Percentiles rank a stretch among this genome's conserved stretches.
phyloP scores from a whole-genome alignment of 2,797 vertebrate genomes.

The Ceryle rudis region DNA sequence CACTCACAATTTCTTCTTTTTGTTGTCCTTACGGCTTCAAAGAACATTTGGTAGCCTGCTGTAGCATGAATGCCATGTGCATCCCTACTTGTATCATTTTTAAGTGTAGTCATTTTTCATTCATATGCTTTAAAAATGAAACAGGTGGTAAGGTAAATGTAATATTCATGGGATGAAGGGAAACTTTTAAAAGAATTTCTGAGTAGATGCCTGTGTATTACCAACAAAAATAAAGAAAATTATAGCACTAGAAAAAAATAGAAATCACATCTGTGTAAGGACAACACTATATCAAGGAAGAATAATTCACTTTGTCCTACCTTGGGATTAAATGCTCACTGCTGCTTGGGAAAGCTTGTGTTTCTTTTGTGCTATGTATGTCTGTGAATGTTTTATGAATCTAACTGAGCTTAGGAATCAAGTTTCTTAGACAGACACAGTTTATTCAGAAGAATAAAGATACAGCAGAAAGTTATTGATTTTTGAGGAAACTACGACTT shows the following conservation, averaged over 20 bases:
- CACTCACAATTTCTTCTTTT: neutral
- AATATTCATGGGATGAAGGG: neutral
- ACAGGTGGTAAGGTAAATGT: neutral
- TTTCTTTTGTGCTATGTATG: slow-evolving; percentile 76
- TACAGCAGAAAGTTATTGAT: slow-evolving; percentile 92
- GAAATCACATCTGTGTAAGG: slow-evolving; percentile 53
- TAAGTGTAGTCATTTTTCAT: neutral
- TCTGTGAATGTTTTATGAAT: slow-evolving; percentile 90
- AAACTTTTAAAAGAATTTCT: slow-evolving; percentile 31
- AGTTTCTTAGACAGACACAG: slow-evolving; percentile 91
- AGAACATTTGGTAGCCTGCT: neutral
- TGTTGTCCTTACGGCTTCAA: neutral
- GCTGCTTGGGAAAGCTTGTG: slow-evolving; percentile 72
- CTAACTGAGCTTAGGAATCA: slow-evolving; percentile 88
- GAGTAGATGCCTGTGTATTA: neutral
- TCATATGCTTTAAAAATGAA: neutral
- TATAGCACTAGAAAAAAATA: neutral
- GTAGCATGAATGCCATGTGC: neutral
- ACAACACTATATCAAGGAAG: slow-evolving; percentile 27
- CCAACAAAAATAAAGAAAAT: slow-evolving; percentile 23
- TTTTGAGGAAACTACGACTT: slow-evolving; percentile 88
- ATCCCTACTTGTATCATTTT: neutral
- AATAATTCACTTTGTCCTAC: slow-evolving; percentile 69
- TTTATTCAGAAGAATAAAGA: slow-evolving; percentile 94
- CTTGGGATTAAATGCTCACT: slow-evolving; percentile 70